Base-by-base conservation (phyloP, 2,113 vertebrate species). In the Triplophysa rosa region DNA sequence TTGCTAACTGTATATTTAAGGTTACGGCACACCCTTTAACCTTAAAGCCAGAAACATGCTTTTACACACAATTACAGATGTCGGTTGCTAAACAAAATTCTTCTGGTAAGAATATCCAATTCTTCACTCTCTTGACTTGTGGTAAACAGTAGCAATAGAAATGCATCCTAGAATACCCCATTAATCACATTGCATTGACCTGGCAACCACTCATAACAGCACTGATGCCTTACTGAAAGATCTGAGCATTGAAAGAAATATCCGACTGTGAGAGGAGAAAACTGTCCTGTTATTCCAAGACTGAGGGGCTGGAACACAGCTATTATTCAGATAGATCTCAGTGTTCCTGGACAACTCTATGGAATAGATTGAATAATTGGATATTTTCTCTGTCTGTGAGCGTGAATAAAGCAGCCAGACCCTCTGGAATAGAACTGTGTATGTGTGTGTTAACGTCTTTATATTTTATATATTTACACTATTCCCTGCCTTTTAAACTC, bases 221-320 rank as follows among this genome's bases (percentile, higher is more conserved):
- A 9, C 45, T 14, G 49, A 52, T 52, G 8, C n/a, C 6, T 16
- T 1, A 49, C 52, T 56, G 16, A 56, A 19, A 21, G 54, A 58
- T 9, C 54, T 58, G 0, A 10, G n/a, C 49, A 71, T 3, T 37
- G 68, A 56, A 26, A 26, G 13, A 16, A 70, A 12, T 49, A 70
- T 56, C 26, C 12, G 1, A 33, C 49, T 54, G 17, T 37, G 33
- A 23, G 40, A 52, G 0, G 1, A n/a, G 65, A 77, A 33, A 64
- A 64, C 40, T 65, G 21, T 56, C 42, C 67, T 80, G 78, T 83
- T 83, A 80, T 83, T 83, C 65, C 52, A 77, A 78, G 78, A 83
- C 16, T 70, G n/a, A 42, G 26, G 29, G 9, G 45, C 59, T 78
- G 79, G 76, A 82, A 79, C 80, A 59, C 21, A 42, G 73, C 68